Evolutionary conservation across 2,888 invertebrate species (phyloP), one percentile per base, ranked within the genome.

Genomic region (Melieria picta): DNA sequence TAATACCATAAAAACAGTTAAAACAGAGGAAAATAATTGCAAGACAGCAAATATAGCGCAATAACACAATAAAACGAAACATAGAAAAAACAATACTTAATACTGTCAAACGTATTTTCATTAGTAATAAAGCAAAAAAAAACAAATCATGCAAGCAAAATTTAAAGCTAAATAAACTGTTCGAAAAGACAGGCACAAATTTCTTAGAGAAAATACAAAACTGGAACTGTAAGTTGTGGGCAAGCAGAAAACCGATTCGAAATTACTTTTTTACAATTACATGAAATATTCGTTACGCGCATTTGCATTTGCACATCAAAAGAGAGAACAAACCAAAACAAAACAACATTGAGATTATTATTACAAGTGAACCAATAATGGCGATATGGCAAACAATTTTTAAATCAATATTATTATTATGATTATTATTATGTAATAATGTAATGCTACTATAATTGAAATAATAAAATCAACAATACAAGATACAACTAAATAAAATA

Each of bases 371-470:
- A 80, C 74, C 76, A 81, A 78, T 69, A 79, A 45, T 16, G 30
- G 13, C 52, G 43, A 65, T 60, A 52, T 50, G 6, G 45, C 48
- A 64, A 16, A 42, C 43, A 58, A 70, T 65, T 69, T 69, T 69
- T 65, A 65, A 71, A 71, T 47, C 45, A 60, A 60, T 45, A 64
- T 61, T 55, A 56, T 69, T 69, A 60, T 50, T 60, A 58, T 56
- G 56, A 63, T 46, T 63, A 69, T 62, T 61, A 52, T 61, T 55
- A 61, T 68, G 57, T 43, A 64, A 69, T 56, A 69, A 63, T 69
- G 64, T 69, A 82, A 84, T 83, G 84, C 84, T 83, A 84, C 80
- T 83, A 83, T 83, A 83, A 83, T 83, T 83, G 82, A 83, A 83
- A 80, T 72, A 76, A 73, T 74, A 75, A 64, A 67, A 73, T 66